A percentile compares a stretch with the other conserved stretches of the same genome.
Evolutionary conservation across 2,888 invertebrate species (phyloP).

Genomic region (Ornithoptera alexandrae): DNA sequence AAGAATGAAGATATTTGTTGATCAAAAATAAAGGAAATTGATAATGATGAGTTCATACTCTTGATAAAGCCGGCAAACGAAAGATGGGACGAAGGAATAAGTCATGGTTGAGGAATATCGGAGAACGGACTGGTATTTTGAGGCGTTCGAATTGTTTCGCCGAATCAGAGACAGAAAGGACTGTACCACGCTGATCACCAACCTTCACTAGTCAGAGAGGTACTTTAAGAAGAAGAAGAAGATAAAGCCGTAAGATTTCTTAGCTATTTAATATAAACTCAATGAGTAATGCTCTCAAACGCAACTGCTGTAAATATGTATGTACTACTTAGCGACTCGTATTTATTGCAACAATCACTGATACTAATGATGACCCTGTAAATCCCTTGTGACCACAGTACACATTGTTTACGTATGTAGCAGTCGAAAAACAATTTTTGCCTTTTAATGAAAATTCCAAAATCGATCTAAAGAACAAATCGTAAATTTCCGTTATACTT

Average conservation of each 20-base stretch:
- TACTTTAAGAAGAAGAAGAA: not conserved
- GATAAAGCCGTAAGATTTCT: not conserved
- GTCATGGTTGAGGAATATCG: not conserved
- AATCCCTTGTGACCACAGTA: not conserved
- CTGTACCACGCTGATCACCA: no score
- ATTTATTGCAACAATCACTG: not conserved
- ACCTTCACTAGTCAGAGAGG: no score
- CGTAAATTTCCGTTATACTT: no score
- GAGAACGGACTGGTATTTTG: not conserved
- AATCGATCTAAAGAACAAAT: not conserved
- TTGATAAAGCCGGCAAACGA: no score
- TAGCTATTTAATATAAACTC: not conserved
- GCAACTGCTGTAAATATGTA: not conserved
- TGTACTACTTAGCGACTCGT: not conserved
- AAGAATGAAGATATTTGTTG: no score
- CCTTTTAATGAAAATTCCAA: not conserved
- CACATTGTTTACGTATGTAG: not conserved
- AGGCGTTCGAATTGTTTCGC: no score
- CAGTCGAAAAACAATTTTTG: not conserved
- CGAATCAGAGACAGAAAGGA: no score
- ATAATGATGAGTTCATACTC: no score
- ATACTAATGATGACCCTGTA: not conserved
- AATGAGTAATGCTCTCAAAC: not conserved
- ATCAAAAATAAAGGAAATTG: no score
- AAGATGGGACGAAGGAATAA: no score